phyloP scores from a whole-genome alignment of 2,797 vertebrate genomes.

The Allobates femoralis region DNA sequence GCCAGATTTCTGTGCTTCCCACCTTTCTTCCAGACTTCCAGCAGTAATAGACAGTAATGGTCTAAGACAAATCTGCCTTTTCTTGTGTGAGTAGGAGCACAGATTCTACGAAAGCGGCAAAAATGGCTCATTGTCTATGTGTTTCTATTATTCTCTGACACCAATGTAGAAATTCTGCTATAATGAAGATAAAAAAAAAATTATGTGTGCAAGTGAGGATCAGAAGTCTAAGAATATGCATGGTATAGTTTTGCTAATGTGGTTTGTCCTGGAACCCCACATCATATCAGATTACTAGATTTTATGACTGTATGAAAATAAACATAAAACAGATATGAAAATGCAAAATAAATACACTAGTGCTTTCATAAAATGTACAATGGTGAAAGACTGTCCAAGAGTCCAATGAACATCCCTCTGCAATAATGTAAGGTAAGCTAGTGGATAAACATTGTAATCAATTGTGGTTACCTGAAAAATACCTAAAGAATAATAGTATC shows the following conservation, averaged over 20 bases:
- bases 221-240: not conserved
- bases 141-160: constrained; percentile 3
- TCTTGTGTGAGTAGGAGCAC: constrained; percentile 93
- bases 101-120: constrained; percentile 73
- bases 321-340: not conserved
- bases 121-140: constrained; percentile 25
- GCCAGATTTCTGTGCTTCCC: constrained; percentile 98
- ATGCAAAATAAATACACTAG: not conserved
- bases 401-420: not conserved
- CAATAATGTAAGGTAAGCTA: not conserved
- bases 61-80: constrained; percentile 97
- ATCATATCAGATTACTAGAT: not conserved
- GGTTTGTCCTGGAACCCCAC: not conserved
- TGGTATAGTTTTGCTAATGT: not conserved
- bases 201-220: not conserved
- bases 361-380: not conserved
- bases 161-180: not conserved
- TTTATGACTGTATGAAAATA: not conserved
- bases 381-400: not conserved
- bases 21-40: constrained; percentile 95
- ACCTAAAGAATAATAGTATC: too few species aligned
- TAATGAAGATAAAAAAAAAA: constrained; percentile 24
- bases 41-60: constrained; percentile 99
- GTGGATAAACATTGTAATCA: not conserved
- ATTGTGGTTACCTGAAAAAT: not conserved